phyloP scores from a whole-genome alignment of 2,797 vertebrate species.

The Ceryle rudis region DNA sequence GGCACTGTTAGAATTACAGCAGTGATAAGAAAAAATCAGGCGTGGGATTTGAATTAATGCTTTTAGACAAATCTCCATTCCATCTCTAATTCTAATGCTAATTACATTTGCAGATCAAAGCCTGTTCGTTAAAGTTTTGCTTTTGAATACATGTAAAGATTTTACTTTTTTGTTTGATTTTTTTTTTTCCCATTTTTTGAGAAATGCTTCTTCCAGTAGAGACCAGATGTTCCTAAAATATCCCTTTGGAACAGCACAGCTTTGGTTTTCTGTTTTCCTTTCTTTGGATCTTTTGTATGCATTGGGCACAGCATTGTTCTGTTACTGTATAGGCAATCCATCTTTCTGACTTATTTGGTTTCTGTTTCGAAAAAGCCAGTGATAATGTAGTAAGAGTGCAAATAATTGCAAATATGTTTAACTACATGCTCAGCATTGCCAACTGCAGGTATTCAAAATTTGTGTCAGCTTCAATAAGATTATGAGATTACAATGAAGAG shows the following conservation, averaged over 20 bases:
- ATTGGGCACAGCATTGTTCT: constrained; percentile 6
- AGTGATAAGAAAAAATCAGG: constrained; percentile 79
- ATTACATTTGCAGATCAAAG: constrained; percentile 84
- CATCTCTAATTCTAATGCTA: constrained; percentile 83
- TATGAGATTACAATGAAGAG: neutral
- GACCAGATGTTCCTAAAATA: constrained; percentile 4
- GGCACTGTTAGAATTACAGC: constrained; percentile 73
- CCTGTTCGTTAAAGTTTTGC: constrained; percentile 75
- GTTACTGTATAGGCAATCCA: constrained; percentile 35
- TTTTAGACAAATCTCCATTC: constrained; percentile 82
- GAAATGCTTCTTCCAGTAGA: constrained; percentile 20
- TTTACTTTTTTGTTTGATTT: constrained; percentile 71
- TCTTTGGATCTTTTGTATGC: neutral
- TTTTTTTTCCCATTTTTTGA: constrained; percentile 27
- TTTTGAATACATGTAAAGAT: constrained; percentile 75
- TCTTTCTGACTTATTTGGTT: constrained; percentile 15
- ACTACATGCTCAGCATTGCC: neutral
- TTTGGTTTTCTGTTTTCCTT: constrained; percentile 3
- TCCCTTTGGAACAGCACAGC: constrained; percentile 1
- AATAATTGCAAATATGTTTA: neutral
- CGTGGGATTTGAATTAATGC: constrained; percentile 83
- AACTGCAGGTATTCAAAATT: neutral
- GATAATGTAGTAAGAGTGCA: constrained; percentile 8
- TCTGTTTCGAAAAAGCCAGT: neutral
- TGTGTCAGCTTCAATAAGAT: neutral